A percentile compares a stretch with the other conserved stretches of the same genome.
phyloP scores from a whole-genome alignment of 1,140 invertebrate genomes.

The Campoletis sonorensis region DNA sequence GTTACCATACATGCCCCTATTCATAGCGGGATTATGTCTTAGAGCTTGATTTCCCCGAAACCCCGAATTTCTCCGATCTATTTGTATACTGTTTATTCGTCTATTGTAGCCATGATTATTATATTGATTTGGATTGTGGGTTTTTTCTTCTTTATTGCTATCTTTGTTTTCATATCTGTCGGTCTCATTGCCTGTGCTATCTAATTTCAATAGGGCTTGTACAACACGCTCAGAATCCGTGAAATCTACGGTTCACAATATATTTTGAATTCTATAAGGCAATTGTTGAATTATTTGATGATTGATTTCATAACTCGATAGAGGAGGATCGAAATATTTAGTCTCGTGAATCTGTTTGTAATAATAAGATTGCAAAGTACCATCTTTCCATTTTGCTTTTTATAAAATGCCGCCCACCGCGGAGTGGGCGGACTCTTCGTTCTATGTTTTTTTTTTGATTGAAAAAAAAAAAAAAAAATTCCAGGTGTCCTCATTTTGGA shows the following conservation, averaged over 20 bases:
- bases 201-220: constrained; percentile 36
- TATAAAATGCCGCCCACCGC: too few relatives aligned
- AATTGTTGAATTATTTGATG: constrained; percentile 45
- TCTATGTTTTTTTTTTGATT: too few relatives aligned
- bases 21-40: too few relatives aligned
- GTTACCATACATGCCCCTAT: too few relatives aligned
- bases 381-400: constrained; percentile 36
- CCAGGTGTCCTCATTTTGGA: too few relatives aligned
- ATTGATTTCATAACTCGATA: constrained; percentile 43
- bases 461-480: too few relatives aligned
- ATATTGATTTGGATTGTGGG: neutral
- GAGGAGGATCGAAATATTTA: constrained; percentile 31
- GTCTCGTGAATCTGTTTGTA: constrained; percentile 33
- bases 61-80: too few relatives aligned
- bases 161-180: neutral
- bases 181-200: constrained; percentile 26
- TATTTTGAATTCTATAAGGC: constrained; percentile 36
- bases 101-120: neutral
- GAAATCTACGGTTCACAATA: constrained; percentile 38
- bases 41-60: too few relatives aligned
- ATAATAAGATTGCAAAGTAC: constrained; percentile 42
- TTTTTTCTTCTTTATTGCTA: neutral
- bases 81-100: neutral
- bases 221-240: constrained; percentile 31
- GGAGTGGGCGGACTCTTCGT: too few relatives aligned